These are phyloP conservation scores for Apantesis nais DNA, from an alignment of 2,888 invertebrate species.

Conservation along the genomic window DNA sequence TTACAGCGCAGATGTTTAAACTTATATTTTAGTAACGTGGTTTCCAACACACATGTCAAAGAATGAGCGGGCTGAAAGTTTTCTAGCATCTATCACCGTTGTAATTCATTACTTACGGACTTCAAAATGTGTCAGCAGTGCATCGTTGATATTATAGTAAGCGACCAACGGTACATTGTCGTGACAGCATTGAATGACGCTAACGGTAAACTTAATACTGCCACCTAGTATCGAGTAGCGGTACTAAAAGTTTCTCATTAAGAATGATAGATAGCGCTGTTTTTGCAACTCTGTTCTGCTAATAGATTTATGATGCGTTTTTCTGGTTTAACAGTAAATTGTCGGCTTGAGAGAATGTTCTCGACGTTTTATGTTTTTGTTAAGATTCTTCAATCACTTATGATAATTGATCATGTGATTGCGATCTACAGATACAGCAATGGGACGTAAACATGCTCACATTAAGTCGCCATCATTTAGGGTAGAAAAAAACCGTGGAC, in stretches of 20 bases:
- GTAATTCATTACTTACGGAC: conserved; percentile 62
- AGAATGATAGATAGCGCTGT: conserved; percentile 63
- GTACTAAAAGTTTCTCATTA: conserved; percentile 68
- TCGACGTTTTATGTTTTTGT: conserved; percentile 33
- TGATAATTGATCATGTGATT: conserved; percentile 30
- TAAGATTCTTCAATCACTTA: conserved; percentile 36
- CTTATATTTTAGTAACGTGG: not conserved
- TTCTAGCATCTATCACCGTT: conserved; percentile 51
- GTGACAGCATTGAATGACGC: conserved; percentile 59
- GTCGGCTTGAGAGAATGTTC: conserved; percentile 26
- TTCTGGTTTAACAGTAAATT: conserved; percentile 39
- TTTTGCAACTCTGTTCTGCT: conserved; percentile 43
- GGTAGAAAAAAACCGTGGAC: no score
- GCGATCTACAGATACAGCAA: not conserved
- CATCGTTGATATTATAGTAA: conserved; percentile 66
- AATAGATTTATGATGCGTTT: conserved; percentile 42
- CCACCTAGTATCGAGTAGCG: conserved; percentile 79
- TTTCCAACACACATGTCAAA: not conserved
- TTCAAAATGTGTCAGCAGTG: conserved; percentile 68
- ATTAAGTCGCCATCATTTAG: not conserved
- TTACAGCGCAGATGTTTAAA: not conserved
- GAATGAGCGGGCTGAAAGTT: conserved; percentile 21
- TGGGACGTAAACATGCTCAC: not conserved
- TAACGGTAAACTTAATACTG: conserved; percentile 68
- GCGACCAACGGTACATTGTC: conserved; percentile 59